A percentile compares a stretch with the other conserved stretches of the same genome.
Conservation (phyloP, 2,888 invertebrate species). For the Hemithea aestivaria region DNA sequence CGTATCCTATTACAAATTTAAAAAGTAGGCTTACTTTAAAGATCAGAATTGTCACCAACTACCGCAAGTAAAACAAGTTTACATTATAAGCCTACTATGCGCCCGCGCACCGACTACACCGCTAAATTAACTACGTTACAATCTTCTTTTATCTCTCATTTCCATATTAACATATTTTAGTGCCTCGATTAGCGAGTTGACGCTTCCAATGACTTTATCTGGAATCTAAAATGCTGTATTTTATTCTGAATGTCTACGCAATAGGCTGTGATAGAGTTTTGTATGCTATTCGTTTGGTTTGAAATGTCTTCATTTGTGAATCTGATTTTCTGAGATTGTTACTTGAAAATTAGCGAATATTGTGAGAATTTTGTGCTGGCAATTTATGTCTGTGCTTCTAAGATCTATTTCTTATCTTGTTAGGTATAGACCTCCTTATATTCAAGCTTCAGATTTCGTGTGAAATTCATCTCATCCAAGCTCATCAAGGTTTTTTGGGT, state of each 20-base stretch:
- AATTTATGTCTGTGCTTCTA: no score
- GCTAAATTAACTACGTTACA: conserved; percentile 55
- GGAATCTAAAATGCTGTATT: conserved; percentile 45
- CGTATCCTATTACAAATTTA: no score
- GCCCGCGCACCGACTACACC: conserved; percentile 34
- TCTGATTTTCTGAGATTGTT: no score
- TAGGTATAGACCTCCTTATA: no score
- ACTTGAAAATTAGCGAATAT: no score
- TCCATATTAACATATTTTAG: conserved; percentile 59
- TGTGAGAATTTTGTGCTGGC: no score
- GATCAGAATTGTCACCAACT: no score
- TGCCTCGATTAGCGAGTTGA: conserved; percentile 45
- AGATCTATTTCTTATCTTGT: no score
- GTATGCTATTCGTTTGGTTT: conserved; percentile 16
- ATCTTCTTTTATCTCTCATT: conserved; percentile 60
- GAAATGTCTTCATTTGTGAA: conserved; percentile 11
- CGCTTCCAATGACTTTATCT: conserved; percentile 56
- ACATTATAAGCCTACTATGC: conserved; percentile 31
- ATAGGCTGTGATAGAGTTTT: conserved; percentile 1
- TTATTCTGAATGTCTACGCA: conserved; percentile 28
- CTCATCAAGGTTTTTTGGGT: no score
- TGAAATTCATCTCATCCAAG: no score
- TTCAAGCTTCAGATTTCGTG: no score
- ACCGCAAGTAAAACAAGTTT: conserved; percentile 25
- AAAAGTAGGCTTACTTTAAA: no score